Conservation (phyloP, 2,797 vertebrate genomes). For the Macrochelys suwanniensis region DNA sequence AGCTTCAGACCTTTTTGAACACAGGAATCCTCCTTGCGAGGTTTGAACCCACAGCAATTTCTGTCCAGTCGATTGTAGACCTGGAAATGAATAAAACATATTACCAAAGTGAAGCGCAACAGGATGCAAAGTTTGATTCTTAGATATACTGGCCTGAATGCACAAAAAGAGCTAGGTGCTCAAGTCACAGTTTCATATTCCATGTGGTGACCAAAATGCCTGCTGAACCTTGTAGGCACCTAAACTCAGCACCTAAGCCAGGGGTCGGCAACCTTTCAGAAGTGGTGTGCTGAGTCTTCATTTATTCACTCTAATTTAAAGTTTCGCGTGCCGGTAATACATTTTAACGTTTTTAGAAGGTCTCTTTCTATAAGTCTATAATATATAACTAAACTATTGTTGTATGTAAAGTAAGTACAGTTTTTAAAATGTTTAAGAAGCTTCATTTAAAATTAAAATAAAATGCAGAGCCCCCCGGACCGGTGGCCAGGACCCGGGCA, state of each 20-base stretch:
- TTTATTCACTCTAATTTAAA: too few relatives aligned
- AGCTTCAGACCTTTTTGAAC: slow-evolving; percentile 79
- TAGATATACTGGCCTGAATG: background rate
- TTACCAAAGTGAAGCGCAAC: slow-evolving; percentile 19
- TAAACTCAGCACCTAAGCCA: background rate
- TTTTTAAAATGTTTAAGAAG: too few relatives aligned
- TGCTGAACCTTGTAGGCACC: background rate
- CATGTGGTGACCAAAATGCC: background rate
- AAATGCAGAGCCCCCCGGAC: too few relatives aligned
- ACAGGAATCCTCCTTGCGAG: slow-evolving; percentile 90
- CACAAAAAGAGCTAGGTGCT: background rate
- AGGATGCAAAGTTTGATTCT: background rate
- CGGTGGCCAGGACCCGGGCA: too few relatives aligned
- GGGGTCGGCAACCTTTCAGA: too few relatives aligned
- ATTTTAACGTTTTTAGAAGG: too few relatives aligned
- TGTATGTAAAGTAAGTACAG: too few relatives aligned
- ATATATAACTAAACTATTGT: too few relatives aligned
- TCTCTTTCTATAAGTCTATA: too few relatives aligned
- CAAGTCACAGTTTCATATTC: background rate
- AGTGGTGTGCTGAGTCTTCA: too few relatives aligned
- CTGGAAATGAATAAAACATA: slow-evolving; percentile 79
- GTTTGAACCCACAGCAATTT: slow-evolving; percentile 95
- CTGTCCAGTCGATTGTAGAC: slow-evolving; percentile 93
- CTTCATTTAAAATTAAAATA: too few relatives aligned
- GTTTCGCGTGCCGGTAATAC: too few relatives aligned